Conservation (phyloP, 2,113 vertebrate species). For the Micronisus gabar region DNA sequence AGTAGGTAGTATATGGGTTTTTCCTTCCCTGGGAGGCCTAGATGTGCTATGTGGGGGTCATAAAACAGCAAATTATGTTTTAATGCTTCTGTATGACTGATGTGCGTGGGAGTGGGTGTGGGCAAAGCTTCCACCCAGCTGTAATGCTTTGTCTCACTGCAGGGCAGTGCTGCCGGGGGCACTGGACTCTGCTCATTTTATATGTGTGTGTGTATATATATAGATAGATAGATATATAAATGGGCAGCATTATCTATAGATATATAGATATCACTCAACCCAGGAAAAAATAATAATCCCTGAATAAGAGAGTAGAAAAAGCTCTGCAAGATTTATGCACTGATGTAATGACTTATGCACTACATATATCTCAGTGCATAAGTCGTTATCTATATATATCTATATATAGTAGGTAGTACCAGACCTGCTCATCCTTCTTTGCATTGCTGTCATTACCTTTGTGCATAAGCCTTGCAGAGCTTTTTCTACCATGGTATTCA, state of each 20-base stretch:
- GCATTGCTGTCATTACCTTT: neutral
- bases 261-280: neutral
- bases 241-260: neutral
- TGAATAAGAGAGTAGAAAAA: neutral
- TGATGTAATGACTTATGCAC: neutral
- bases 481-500: neutral
- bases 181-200: accelerated
- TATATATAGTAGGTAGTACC: neutral
- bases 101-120: accelerated
- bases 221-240: neutral
- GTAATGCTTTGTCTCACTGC: neutral
- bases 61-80: neutral
- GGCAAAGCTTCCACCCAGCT: neutral
- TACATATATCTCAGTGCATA: neutral
- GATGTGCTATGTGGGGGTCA: neutral
- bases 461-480: neutral
- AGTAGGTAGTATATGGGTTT: neutral
- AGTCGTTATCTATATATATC: neutral
- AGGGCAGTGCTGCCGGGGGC: neutral
- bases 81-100: neutral
- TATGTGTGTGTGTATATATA: neutral
- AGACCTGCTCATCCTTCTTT: neutral
- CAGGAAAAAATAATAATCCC: neutral
- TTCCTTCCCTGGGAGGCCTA: neutral
- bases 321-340: neutral